These are phyloP conservation scores for Hirtodrosophila cameraria DNA, from an alignment of 2,888 invertebrate species.

Conservation along the genomic window DNA sequence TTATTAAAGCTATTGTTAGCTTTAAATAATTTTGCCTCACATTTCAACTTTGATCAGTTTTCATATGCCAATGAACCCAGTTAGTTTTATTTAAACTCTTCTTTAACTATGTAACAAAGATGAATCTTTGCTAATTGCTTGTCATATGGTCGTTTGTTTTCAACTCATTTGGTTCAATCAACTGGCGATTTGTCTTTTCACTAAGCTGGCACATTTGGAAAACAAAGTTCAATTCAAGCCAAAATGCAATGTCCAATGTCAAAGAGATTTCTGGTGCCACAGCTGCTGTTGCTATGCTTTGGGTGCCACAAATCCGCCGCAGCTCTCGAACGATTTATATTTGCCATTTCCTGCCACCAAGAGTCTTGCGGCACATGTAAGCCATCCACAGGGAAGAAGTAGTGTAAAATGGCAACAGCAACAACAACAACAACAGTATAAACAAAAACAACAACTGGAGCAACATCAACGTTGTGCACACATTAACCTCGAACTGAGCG, in stretches of 20 bases:
- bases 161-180: slow-evolving; percentile 21
- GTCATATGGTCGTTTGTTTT: slow-evolving; percentile 22
- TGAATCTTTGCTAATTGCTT: slow-evolving; percentile 41
- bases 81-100: too few relatives aligned
- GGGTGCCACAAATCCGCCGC: slow-evolving; percentile 40
- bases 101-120: too few relatives aligned
- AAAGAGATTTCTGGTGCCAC: slow-evolving; percentile 34
- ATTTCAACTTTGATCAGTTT: too few relatives aligned
- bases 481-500: slow-evolving; percentile 56
- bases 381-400: slow-evolving; percentile 28
- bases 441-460: slow-evolving; percentile 3
- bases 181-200: slow-evolving; percentile 34
- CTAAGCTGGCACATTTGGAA: slow-evolving; percentile 21
- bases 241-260: slow-evolving; percentile 42
- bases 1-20: too few relatives aligned
- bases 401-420: slow-evolving; percentile 16
- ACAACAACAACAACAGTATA: slow-evolving; percentile 5
- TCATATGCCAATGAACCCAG: too few relatives aligned
- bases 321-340: slow-evolving; percentile 61
- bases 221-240: slow-evolving; percentile 24
- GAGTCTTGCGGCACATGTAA: slow-evolving; percentile 39
- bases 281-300: slow-evolving; percentile 35
- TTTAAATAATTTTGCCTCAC: too few relatives aligned
- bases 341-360: slow-evolving; percentile 64
- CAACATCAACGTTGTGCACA: slow-evolving; percentile 40